Conservation (phyloP, 2,888 invertebrate species). For the Amaurobius ferox region DNA sequence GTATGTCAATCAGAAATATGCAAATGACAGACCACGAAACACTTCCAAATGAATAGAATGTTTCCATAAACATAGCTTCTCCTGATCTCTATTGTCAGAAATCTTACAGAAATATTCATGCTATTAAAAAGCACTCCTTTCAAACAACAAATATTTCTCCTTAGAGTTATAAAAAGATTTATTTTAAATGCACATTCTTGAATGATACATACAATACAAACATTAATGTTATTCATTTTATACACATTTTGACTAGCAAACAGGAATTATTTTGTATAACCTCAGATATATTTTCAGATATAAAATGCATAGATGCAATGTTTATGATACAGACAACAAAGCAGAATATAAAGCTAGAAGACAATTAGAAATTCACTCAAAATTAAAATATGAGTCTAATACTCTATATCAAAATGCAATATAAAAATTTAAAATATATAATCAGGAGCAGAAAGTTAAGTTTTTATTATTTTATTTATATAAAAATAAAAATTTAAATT, state of each 20-base stretch:
- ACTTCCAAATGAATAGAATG: constrained; percentile 1
- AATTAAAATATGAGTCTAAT: no score
- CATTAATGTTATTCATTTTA: neutral
- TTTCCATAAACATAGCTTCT: neutral
- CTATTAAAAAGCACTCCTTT: neutral
- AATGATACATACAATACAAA: constrained; percentile 6
- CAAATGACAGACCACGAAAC: constrained; percentile 20
- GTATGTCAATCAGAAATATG: constrained; percentile 38
- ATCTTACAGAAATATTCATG: neutral
- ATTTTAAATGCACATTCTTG: neutral
- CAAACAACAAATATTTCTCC: neutral
- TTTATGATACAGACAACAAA: neutral
- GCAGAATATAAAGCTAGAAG: neutral
- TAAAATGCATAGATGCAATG: neutral
- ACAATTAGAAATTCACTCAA: neutral
- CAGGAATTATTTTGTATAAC: neutral
- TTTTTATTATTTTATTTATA: no score
- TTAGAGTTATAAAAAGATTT: neutral
- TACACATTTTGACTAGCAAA: neutral
- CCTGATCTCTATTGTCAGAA: no score
- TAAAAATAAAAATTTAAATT: no score
- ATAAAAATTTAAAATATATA: no score
- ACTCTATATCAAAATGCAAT: no score
- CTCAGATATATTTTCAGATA: neutral
- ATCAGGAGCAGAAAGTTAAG: no score